A percentile compares a stretch with the other conserved stretches of the same genome.
Evolutionary conservation across 2,888 invertebrate species (phyloP).

Genomic region (Eledona agricola): DNA sequence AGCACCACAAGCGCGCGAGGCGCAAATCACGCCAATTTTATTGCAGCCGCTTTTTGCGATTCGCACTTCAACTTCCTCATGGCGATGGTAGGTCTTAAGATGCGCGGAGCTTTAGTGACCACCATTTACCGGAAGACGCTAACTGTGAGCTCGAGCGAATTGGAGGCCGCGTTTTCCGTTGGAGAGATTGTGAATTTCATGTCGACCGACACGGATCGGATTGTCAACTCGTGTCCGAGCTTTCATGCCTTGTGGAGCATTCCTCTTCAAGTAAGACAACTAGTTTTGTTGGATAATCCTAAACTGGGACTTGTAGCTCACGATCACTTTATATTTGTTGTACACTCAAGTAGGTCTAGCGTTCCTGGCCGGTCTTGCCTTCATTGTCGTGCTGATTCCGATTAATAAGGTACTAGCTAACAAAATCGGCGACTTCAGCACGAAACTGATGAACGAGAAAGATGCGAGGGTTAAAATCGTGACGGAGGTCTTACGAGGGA

Average conservation of each 20-base stretch:
- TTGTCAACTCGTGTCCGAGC: constrained; percentile 94
- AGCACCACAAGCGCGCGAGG: constrained; percentile 41
- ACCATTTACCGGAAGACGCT: constrained; percentile 80
- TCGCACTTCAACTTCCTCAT: constrained; percentile 92
- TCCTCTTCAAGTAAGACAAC: constrained; percentile 84
- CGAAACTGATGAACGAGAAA: constrained; percentile 89
- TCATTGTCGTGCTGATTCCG: constrained; percentile 89
- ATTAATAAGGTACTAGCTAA: constrained; percentile 90
- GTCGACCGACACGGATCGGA: constrained; percentile 95
- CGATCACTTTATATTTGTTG: constrained; percentile 82
- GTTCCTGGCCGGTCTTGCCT: constrained; percentile 88
- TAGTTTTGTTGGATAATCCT: neutral
- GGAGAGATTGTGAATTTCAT: constrained; percentile 96
- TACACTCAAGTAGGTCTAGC: constrained; percentile 90
- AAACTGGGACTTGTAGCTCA: no score
- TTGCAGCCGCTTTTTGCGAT: constrained; percentile 78
- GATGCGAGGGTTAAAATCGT: constrained; percentile 88
- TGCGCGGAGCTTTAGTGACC: constrained; percentile 85
- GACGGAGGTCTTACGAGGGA: constrained; percentile 86
- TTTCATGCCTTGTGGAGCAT: constrained; percentile 98
- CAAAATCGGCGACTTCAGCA: constrained; percentile 86
- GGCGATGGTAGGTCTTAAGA: constrained; percentile 83
- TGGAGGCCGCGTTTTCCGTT: constrained; percentile 65
- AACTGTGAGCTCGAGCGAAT: constrained; percentile 57
- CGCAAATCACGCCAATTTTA: constrained; percentile 37